Percentiles rank a stretch among this genome's conserved stretches.
Conservation (phyloP, 2,888 invertebrate genomes). For the Luperina nickerlii region DNA sequence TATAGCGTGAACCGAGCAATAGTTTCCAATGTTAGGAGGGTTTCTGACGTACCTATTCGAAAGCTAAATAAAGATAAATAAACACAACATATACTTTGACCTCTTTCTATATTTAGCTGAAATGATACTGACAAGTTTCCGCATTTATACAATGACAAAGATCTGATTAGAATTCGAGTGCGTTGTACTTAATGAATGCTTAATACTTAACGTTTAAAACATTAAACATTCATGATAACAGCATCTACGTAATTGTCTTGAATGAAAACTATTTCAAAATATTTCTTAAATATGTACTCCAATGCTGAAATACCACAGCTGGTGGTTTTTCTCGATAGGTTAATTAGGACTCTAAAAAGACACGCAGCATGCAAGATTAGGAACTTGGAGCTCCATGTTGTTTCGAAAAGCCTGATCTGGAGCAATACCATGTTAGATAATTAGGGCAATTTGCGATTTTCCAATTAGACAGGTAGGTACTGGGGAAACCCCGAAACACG, state of each 20-base stretch:
- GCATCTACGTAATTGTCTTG: not conserved
- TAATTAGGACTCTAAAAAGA: not conserved
- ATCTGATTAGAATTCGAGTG: constrained; percentile 22
- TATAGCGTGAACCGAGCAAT: not conserved
- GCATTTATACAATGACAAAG: constrained; percentile 10
- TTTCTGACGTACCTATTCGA: constrained; percentile 1
- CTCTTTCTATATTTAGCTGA: constrained; percentile 39
- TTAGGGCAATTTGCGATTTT: not conserved
- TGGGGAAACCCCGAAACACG: too few relatives aligned
- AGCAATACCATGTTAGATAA: not conserved
- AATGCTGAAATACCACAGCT: not conserved
- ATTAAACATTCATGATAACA: not conserved
- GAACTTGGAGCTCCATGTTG: not conserved
- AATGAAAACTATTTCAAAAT: not conserved
- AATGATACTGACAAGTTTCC: constrained; percentile 21
- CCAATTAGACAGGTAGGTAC: not conserved
- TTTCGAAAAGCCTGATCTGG: not conserved
- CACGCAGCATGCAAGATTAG: not conserved
- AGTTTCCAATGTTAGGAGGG: not conserved
- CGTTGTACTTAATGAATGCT: constrained; percentile 11
- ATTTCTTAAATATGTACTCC: not conserved
- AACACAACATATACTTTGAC: constrained; percentile 13
- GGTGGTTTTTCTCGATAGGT: not conserved
- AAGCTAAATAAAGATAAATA: not conserved
- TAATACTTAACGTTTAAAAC: not conserved